These are phyloP conservation scores for Gnathonemus echidnorhynchus DNA, from an alignment of 2,113 vertebrate genomes.

Conservation along the genomic window DNA sequence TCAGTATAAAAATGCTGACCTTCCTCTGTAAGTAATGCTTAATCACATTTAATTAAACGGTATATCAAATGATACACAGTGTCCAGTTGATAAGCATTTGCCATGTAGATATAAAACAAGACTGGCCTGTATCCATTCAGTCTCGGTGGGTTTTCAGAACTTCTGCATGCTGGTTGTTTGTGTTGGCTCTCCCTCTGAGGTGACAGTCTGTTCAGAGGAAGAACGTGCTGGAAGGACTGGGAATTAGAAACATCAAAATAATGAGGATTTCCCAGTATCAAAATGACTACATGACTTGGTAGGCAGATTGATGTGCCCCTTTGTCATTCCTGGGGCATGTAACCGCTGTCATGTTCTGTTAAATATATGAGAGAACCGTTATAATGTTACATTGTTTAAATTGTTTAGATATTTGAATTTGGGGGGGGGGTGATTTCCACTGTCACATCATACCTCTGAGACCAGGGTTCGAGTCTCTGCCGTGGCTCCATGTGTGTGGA, in stretches of 20 bases:
- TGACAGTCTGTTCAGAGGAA: neutral
- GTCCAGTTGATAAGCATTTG: neutral
- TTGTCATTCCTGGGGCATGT: neutral
- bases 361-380: neutral
- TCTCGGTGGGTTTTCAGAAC: neutral
- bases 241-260: neutral
- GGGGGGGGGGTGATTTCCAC: no score
- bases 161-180: neutral
- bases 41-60: neutral
- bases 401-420: neutral
- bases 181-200: neutral
- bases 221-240: neutral
- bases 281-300: neutral
- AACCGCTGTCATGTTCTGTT: neutral
- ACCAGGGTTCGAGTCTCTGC: no score
- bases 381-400: neutral
- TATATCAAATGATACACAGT: neutral
- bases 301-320: neutral
- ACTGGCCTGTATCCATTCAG: neutral
- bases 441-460: no score
- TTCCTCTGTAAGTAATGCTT: neutral
- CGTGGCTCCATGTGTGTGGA: no score
- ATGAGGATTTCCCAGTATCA: neutral
- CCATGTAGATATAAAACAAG: neutral
- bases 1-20: neutral